Evolutionary conservation across 2,888 invertebrate genomes (phyloP).

Genomic region (Orthosia gracilis): DNA sequence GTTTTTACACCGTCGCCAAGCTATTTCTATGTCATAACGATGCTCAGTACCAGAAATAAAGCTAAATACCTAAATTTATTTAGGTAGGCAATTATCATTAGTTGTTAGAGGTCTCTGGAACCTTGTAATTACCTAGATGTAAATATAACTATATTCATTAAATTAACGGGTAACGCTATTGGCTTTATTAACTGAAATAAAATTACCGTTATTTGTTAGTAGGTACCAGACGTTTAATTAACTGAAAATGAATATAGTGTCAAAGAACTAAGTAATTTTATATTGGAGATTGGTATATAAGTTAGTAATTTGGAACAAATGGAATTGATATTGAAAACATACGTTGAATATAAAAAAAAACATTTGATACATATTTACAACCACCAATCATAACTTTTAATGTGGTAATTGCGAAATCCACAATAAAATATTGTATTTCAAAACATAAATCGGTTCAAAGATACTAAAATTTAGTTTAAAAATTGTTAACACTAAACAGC

Average conservation of each 20-base stretch:
- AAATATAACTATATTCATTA: constrained; percentile 11
- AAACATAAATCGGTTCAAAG: neutral
- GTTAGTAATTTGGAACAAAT: neutral
- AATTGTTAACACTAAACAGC: constrained; percentile 2
- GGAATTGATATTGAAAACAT: neutral
- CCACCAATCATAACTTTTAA: neutral
- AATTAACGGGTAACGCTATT: constrained; percentile 13
- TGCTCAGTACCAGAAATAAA: constrained; percentile 21
- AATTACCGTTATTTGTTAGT: neutral
- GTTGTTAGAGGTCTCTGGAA: constrained; percentile 3
- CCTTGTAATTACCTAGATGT: constrained; percentile 30
- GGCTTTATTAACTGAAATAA: neutral
- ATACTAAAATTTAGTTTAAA: constrained; percentile 2
- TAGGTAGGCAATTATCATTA: constrained; percentile 26
- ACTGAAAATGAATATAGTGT: neutral
- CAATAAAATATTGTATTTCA: too few relatives aligned
- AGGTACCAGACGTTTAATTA: neutral
- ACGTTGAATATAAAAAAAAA: too few relatives aligned
- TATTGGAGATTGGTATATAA: neutral
- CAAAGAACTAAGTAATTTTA: neutral
- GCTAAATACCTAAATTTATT: constrained; percentile 41
- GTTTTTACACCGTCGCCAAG: constrained; percentile 20
- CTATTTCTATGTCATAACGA: constrained; percentile 14
- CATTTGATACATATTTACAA: neutral
- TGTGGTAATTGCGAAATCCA: too few relatives aligned